Conservation (phyloP, 2,797 vertebrate genomes). For the Nyctalus aviator region DNA sequence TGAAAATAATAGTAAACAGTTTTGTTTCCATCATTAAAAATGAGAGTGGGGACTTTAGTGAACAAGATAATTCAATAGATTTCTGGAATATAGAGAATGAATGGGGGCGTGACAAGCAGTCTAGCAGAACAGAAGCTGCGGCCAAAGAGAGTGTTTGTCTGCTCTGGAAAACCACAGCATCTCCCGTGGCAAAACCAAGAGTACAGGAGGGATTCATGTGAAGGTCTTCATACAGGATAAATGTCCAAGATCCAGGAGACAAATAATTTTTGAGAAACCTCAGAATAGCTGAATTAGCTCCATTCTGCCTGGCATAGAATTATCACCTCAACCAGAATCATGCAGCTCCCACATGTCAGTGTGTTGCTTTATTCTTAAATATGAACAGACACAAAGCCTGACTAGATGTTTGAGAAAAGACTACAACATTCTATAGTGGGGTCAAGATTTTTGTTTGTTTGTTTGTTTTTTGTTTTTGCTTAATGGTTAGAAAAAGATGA, state of each 20-base stretch:
- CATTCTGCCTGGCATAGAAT: background rate
- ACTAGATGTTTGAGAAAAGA: background rate
- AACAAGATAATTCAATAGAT: background rate
- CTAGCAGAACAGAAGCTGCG: background rate
- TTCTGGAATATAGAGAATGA: background rate
- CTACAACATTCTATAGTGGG: background rate
- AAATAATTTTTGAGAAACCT: background rate
- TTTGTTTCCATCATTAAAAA: background rate
- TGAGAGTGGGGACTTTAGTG: background rate
- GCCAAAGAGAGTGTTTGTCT: accelerated
- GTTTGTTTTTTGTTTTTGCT: background rate
- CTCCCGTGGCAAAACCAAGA: background rate
- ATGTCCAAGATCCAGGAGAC: background rate
- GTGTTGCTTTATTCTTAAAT: background rate
- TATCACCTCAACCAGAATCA: background rate
- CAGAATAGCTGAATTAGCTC: background rate
- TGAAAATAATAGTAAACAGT: background rate
- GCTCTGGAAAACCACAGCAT: background rate
- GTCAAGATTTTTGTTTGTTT: background rate
- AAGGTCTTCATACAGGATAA: background rate
- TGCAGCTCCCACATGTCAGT: background rate
- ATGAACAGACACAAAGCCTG: background rate
- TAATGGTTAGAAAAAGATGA: background rate
- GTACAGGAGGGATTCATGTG: background rate
- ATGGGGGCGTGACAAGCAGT: background rate